These are phyloP conservation scores for Dione vanillae DNA, from an alignment of 2,888 invertebrate genomes.

Conservation along the genomic window DNA sequence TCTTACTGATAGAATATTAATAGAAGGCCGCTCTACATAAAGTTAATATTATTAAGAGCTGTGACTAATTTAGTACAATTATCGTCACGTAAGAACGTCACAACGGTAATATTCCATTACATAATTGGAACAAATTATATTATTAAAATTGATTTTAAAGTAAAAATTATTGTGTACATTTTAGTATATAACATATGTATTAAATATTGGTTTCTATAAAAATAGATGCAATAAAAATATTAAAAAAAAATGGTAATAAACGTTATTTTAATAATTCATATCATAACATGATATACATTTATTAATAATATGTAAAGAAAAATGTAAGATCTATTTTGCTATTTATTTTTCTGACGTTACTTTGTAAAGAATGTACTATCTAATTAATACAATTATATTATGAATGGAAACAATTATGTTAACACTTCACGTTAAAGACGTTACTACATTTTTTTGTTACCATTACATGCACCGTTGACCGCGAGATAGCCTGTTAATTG, in stretches of 20 bases:
- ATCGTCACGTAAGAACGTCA: conserved; percentile 25
- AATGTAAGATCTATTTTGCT: no score
- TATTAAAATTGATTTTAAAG: conserved; percentile 42
- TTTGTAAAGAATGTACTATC: no score
- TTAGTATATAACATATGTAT: neutral
- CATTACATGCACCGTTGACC: conserved; percentile 68
- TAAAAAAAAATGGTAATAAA: no score
- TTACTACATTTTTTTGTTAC: conserved; percentile 48
- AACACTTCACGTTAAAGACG: conserved; percentile 52
- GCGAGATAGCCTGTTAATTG: conserved; percentile 48
- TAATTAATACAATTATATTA: conserved; percentile 48
- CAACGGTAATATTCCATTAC: neutral
- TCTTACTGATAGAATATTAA: neutral
- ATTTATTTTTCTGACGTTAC: no score
- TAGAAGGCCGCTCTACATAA: neutral
- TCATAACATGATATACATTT: no score
- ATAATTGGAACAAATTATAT: conserved; percentile 39
- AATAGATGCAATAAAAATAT: no score
- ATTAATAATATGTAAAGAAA: no score
- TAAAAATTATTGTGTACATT: conserved; percentile 37
- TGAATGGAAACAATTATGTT: neutral
- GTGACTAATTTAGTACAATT: conserved; percentile 31
- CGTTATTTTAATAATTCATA: no score
- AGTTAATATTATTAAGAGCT: conserved; percentile 8
- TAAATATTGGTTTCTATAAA: no score